Percentiles rank a stretch among this genome's conserved stretches.
These are phyloP conservation scores for Poeciliopsis turneri DNA, from an alignment of 2,797 vertebrate genomes.

Conservation along the genomic window DNA sequence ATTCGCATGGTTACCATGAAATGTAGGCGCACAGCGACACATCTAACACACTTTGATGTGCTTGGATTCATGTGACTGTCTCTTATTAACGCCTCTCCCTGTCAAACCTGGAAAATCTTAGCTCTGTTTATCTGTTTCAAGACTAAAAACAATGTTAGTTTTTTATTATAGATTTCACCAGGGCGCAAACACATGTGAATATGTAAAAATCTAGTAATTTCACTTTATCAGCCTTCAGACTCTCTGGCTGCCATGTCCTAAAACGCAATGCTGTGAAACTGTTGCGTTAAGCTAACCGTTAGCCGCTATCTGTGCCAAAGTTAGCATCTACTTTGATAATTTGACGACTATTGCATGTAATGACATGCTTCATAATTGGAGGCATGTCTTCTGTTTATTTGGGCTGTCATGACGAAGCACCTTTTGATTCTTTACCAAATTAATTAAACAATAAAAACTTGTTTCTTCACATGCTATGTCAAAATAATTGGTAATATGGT, in stretches of 20 bases:
- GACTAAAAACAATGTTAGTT: not conserved
- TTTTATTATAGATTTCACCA: not conserved
- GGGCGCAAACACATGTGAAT: not conserved
- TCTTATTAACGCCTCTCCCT: constrained; percentile 36
- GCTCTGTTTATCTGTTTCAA: not conserved
- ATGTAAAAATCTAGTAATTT: constrained; percentile 7
- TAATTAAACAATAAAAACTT: not conserved
- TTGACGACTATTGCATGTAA: too few species aligned
- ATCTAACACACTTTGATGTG: constrained; percentile 41
- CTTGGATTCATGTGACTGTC: constrained; percentile 47
- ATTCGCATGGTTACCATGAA: constrained; percentile 59
- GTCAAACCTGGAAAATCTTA: constrained; percentile 5
- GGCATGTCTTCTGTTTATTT: not conserved
- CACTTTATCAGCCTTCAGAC: not conserved
- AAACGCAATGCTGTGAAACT: not conserved
- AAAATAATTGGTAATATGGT: not conserved
- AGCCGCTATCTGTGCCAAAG: not conserved
- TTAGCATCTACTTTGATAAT: not conserved
- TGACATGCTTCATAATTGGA: not conserved
- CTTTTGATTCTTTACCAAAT: not conserved
- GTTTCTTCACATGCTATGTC: not conserved
- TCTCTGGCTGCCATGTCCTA: not conserved
- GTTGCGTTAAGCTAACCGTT: not conserved
- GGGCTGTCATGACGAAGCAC: not conserved
- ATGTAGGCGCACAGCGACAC: constrained; percentile 37